These are phyloP conservation scores for Meda fulgida DNA, from an alignment of 2,797 vertebrate genomes.

Conservation along the genomic window DNA sequence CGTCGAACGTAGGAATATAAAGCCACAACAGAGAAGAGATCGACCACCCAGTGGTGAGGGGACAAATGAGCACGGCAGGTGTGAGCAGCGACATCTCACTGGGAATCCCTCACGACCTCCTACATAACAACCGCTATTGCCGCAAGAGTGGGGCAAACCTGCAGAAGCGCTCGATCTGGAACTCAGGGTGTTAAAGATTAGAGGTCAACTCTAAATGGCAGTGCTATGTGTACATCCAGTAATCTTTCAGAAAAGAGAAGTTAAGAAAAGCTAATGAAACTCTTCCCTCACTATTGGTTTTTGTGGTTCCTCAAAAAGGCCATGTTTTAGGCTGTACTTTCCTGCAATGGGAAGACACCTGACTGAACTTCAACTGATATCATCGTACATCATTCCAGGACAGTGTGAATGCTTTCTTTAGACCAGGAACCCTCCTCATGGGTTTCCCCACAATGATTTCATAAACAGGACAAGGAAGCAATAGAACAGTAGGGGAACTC, in stretches of 20 bases:
- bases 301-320: conserved; percentile 23
- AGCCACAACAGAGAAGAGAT: conserved; percentile 44
- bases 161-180: conserved; percentile 22
- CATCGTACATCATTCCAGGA: background rate
- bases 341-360: conserved; percentile 30
- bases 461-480: conserved; percentile 22
- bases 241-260: background rate
- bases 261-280: background rate
- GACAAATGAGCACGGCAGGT: background rate
- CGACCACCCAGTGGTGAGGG: conserved; percentile 34
- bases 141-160: conserved; percentile 20
- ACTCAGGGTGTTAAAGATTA: conserved; percentile 42
- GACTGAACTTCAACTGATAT: conserved; percentile 16
- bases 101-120: conserved; percentile 57
- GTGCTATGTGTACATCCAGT: background rate
- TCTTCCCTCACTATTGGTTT: background rate
- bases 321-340: conserved; percentile 15
- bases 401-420: conserved; percentile 14
- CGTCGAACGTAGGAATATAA: conserved; percentile 21
- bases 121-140: conserved; percentile 24
- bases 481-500: background rate
- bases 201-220: conserved; percentile 45
- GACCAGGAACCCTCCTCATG: conserved; percentile 22
- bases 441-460: conserved; percentile 19
- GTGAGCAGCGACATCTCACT: conserved; percentile 18